Evolutionary conservation across 2,797 vertebrate genomes (phyloP).

Genomic region (Myiotriccus ornatus): DNA sequence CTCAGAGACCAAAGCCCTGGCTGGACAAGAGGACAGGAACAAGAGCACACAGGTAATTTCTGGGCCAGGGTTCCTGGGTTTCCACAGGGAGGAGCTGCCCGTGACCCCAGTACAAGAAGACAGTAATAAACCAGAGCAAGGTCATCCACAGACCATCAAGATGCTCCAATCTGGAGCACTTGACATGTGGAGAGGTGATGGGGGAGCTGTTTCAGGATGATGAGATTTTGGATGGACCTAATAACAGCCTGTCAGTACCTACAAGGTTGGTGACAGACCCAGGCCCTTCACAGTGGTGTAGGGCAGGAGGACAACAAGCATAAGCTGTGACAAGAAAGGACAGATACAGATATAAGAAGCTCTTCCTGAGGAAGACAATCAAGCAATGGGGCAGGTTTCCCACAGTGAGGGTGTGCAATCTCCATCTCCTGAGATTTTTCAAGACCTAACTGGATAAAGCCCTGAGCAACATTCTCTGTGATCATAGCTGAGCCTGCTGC

Average conservation of each 20-base stretch:
- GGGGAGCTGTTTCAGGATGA: not conserved
- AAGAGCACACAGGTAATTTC: fast-evolving
- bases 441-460: not conserved
- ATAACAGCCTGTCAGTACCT: not conserved
- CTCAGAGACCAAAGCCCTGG: not conserved
- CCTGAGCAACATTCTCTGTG: not conserved
- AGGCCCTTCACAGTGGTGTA: not conserved
- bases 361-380: not conserved
- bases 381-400: not conserved
- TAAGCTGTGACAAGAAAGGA: not conserved
- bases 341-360: not conserved
- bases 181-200: not conserved
- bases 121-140: not conserved
- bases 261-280: not conserved
- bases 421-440: not conserved
- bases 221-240: not conserved
- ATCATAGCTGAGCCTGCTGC: not conserved
- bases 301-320: not conserved
- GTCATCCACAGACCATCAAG: not conserved
- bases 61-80: not conserved
- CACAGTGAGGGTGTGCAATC: not conserved
- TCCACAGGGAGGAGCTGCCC: not conserved
- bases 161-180: not conserved
- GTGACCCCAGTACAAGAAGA: not conserved
- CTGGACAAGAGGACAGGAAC: not conserved